Evolutionary conservation across 2,113 vertebrate species (phyloP).

Genomic region (Malurus elegans): DNA sequence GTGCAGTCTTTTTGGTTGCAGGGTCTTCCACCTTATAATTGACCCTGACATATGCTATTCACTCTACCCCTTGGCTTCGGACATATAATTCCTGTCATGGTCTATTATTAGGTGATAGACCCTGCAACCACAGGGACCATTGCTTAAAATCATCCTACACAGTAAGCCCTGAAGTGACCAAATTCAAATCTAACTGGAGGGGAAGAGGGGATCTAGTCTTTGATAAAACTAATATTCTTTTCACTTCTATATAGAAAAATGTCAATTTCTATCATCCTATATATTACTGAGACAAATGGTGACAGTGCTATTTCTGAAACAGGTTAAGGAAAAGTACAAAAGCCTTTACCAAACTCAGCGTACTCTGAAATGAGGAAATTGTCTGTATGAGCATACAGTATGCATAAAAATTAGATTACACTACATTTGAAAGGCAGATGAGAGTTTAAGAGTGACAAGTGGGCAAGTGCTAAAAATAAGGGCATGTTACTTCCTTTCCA

Average conservation of each 20-base stretch:
- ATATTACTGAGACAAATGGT: constrained; percentile 30
- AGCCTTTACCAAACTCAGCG: constrained; percentile 32
- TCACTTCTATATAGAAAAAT: constrained; percentile 36
- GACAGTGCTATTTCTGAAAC: constrained; percentile 56
- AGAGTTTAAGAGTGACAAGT: constrained; percentile 59
- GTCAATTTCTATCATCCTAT: constrained; percentile 43
- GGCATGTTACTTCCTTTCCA: constrained; percentile 48
- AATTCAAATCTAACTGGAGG: constrained; percentile 54
- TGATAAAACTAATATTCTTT: constrained; percentile 59
- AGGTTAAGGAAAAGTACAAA: constrained; percentile 60
- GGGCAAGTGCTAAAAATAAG: constrained; percentile 65
- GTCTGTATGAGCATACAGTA: constrained; percentile 50
- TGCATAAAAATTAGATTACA: constrained; percentile 65
- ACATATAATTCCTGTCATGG: constrained; percentile 67
- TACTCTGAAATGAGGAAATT: constrained; percentile 42
- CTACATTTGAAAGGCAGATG: constrained; percentile 66
- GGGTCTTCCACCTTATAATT: constrained; percentile 69
- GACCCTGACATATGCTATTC: constrained; percentile 71
- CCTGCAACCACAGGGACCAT: constrained; percentile 46
- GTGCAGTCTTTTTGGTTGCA: constrained; percentile 63
- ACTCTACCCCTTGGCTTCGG: constrained; percentile 61
- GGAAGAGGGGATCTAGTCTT: neutral
- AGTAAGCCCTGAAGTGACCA: constrained; percentile 47
- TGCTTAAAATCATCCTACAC: constrained; percentile 47
- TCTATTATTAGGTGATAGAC: constrained; percentile 68